A percentile compares a stretch with the other conserved stretches of the same genome.
These are phyloP conservation scores for Drosophila quinaria DNA, from an alignment of 2,888 invertebrate species.

Conservation along the genomic window DNA sequence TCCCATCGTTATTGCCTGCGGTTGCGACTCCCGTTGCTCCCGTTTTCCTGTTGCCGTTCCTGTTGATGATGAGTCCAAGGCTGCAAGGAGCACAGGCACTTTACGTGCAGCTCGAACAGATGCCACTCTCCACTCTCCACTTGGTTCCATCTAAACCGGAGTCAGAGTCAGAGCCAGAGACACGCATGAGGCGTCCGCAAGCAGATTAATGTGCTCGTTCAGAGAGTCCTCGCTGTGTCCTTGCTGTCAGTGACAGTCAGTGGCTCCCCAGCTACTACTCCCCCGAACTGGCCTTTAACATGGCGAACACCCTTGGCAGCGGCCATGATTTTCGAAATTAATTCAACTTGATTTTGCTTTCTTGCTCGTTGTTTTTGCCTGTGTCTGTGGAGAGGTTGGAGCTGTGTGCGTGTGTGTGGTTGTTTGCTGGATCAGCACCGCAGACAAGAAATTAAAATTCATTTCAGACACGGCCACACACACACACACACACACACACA, in stretches of 20 bases:
- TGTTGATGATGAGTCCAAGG: conserved; percentile 48
- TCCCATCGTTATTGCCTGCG: conserved; percentile 19
- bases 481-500: not conserved
- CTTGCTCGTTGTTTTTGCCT: conserved; percentile 72
- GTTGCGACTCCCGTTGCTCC: conserved; percentile 39
- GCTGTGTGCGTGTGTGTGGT: conserved; percentile 35
- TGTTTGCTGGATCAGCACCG: conserved; percentile 37
- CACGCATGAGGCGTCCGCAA: conserved; percentile 79
- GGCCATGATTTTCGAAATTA: conserved; percentile 83
- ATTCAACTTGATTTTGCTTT: conserved; percentile 82
- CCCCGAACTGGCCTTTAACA: conserved; percentile 16
- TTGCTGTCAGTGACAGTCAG: conserved; percentile 70
- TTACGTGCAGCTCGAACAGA: conserved; percentile 42
- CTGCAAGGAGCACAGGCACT: conserved; percentile 45
- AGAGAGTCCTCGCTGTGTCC: conserved; percentile 53
- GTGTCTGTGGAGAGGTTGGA: conserved; percentile 4
- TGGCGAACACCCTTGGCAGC: conserved; percentile 62
- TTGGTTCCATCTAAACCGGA: conserved; percentile 28
- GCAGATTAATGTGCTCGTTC: conserved; percentile 74
- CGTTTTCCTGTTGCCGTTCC: conserved; percentile 13
- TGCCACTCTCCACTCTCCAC: conserved; percentile 36
- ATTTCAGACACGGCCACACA: conserved; percentile 66
- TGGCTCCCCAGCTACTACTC: conserved; percentile 21
- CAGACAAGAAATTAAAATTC: conserved; percentile 83
- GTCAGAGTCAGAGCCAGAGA: conserved; percentile 57